Percentiles rank a stretch among this genome's conserved stretches.
These are phyloP conservation scores for Limnodromus scolopaceus DNA, from an alignment of 2,797 vertebrate genomes.

Conservation along the genomic window DNA sequence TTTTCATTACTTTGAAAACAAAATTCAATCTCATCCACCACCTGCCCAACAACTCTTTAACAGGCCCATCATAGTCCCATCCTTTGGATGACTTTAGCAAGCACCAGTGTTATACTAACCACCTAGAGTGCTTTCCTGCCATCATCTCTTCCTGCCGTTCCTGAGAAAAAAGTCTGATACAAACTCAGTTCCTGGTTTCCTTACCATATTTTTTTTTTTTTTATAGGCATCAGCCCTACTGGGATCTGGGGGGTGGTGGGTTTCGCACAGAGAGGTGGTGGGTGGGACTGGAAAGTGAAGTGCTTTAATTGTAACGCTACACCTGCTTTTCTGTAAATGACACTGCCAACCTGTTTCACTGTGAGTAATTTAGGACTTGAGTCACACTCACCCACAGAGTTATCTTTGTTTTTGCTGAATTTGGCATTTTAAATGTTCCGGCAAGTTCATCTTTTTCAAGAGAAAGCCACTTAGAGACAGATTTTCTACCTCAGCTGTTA, in stretches of 20 bases:
- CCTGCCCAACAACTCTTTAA: background rate
- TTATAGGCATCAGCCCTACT: background rate
- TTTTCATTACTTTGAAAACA: background rate
- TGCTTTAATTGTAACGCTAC: conserved; percentile 1
- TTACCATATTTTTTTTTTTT: background rate
- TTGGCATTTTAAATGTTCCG: background rate
- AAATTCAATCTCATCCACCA: background rate
- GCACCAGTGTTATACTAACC: background rate
- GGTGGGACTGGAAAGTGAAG: background rate
- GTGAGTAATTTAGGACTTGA: conserved; percentile 42
- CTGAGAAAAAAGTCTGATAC: background rate
- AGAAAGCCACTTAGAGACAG: background rate
- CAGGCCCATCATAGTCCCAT: background rate
- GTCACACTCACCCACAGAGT: conserved; percentile 46
- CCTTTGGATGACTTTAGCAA: background rate
- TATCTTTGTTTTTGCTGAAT: conserved; percentile 1
- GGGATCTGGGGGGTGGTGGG: background rate
- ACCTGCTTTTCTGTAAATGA: conserved; percentile 11
- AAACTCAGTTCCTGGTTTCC: background rate
- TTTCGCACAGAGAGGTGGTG: background rate
- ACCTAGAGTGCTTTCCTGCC: background rate
- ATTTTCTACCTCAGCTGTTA: conserved; percentile 35
- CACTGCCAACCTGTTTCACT: conserved; percentile 5
- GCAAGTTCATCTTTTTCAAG: conserved; percentile 21
- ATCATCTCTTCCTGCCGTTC: background rate